Conservation (phyloP, 2,797 vertebrate genomes). For the Sphaeramia orbicularis region DNA sequence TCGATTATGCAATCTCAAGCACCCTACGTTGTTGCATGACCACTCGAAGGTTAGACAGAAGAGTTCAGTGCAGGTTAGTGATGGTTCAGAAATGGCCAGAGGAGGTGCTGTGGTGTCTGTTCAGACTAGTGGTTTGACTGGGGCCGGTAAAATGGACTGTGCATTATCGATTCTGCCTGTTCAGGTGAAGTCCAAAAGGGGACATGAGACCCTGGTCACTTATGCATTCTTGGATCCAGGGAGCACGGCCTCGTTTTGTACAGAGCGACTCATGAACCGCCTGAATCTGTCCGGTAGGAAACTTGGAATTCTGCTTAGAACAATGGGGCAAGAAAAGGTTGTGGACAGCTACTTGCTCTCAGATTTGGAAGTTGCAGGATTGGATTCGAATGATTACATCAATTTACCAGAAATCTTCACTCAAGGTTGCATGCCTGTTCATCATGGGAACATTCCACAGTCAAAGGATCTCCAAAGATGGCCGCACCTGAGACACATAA, state of each 20-base stretch:
- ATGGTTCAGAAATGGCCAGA: too few species aligned
- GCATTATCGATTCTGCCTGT: not conserved
- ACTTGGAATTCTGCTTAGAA: not conserved
- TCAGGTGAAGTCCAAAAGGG: not conserved
- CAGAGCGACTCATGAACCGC: not conserved
- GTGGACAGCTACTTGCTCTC: not conserved
- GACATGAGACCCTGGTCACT: too few species aligned
- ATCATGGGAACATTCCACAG: not conserved
- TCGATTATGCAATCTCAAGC: not conserved
- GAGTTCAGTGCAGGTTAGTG: too few species aligned
- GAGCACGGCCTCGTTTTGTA: not conserved
- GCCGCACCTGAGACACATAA: too few species aligned
- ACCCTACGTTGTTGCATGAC: too few species aligned
- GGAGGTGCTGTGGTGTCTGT: too few species aligned
- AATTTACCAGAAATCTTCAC: not conserved
- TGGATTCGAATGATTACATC: not conserved
- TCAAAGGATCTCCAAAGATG: too few species aligned
- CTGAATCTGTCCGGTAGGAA: not conserved
- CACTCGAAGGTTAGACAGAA: too few species aligned
- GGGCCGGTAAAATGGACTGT: not conserved
- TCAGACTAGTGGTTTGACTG: too few species aligned
- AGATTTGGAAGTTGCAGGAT: constrained; percentile 1
- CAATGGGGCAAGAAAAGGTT: not conserved
- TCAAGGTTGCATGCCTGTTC: not conserved
- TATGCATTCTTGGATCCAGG: too few species aligned